Conservation (phyloP, 2,113 vertebrate species). For the Lonchura striata region DNA sequence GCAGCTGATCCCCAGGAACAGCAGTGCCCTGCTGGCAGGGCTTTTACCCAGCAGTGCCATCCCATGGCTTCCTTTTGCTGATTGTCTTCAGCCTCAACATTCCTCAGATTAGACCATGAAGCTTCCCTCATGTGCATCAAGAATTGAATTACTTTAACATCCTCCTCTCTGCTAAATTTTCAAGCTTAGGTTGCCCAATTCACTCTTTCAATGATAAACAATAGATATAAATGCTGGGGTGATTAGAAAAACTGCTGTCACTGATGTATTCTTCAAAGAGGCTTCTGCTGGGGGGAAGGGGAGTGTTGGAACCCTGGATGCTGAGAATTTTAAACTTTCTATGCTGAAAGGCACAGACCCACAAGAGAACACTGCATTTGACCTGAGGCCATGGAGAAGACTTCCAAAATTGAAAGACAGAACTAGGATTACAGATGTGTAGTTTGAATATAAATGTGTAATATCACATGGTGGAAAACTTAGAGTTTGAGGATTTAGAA, state of each 20-base stretch:
- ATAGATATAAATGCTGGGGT: neutral
- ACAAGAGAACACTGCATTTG: neutral
- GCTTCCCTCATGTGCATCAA: neutral
- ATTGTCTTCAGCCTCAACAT: neutral
- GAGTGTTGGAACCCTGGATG: neutral
- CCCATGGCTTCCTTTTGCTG: neutral
- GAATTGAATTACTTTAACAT: neutral
- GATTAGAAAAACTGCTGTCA: neutral
- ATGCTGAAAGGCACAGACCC: neutral
- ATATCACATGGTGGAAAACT: neutral
- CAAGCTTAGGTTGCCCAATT: neutral
- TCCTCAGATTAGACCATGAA: neutral
- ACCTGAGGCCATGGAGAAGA: neutral
- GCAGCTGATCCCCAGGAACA: neutral
- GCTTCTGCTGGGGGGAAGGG: neutral
- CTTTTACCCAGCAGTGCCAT: neutral
- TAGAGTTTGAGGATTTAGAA: neutral
- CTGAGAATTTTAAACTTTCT: neutral
- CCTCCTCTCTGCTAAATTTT: neutral
- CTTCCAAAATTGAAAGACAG: neutral
- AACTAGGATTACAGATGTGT: accelerated
- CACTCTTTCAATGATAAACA: neutral
- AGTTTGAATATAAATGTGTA: neutral
- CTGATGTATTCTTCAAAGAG: neutral
- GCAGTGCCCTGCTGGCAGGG: neutral